Evolutionary conservation across 2,113 vertebrate species (phyloP).

Genomic region (Furnarius figulus): DNA sequence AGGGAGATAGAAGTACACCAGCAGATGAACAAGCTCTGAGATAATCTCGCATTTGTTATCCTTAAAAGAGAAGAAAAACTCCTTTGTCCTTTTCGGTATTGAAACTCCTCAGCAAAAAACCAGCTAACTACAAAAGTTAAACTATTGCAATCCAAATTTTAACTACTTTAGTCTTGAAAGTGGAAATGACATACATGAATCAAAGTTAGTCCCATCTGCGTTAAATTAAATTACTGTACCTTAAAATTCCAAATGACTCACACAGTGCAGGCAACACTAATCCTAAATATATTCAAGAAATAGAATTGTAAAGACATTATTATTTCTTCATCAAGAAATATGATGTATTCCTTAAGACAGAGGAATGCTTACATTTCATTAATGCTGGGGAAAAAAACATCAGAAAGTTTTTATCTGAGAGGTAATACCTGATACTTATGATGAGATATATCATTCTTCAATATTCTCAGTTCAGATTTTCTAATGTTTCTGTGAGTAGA

Average conservation of each 20-base stretch:
- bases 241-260: neutral
- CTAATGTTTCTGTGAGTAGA: neutral
- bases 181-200: neutral
- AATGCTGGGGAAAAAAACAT: neutral
- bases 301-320: neutral
- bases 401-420: neutral
- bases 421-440: neutral
- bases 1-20: neutral
- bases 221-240: neutral
- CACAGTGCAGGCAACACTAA: neutral
- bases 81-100: neutral
- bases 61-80: neutral
- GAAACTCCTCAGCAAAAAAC: neutral
- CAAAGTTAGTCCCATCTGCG: neutral
- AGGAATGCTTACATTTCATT: neutral
- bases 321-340: neutral
- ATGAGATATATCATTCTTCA: neutral
- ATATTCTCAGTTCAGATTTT: neutral
- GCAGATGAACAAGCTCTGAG: neutral
- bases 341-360: neutral
- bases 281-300: neutral
- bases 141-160: neutral
- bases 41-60: neutral
- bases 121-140: neutral
- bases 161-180: neutral